These are phyloP conservation scores for Dioctria linearis DNA, from an alignment of 2,888 invertebrate genomes.

Conservation along the genomic window DNA sequence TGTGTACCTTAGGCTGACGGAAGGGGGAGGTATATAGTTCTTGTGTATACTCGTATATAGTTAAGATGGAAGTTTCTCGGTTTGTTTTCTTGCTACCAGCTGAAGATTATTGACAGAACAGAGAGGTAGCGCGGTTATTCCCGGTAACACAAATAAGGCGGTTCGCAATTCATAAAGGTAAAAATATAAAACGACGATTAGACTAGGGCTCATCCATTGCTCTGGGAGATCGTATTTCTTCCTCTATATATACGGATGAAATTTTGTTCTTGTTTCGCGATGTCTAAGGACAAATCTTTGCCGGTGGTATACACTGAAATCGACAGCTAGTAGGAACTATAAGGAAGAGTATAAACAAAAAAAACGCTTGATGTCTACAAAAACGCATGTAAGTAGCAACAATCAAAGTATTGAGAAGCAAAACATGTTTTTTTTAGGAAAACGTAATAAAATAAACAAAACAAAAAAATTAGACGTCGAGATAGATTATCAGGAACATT, in stretches of 20 bases:
- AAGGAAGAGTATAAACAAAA: too few relatives aligned
- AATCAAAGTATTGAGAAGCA: too few relatives aligned
- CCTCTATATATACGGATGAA: not conserved
- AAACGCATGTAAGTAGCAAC: too few relatives aligned
- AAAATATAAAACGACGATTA: constrained; percentile 20
- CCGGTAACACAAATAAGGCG: constrained; percentile 50
- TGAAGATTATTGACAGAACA: constrained; percentile 52
- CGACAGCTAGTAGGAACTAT: too few relatives aligned
- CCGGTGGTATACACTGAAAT: constrained; percentile 9
- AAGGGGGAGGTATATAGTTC: not conserved
- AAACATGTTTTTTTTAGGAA: too few relatives aligned
- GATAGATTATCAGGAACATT: too few relatives aligned
- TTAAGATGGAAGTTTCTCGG: constrained; percentile 14
- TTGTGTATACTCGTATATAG: not conserved
- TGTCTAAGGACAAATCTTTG: constrained; percentile 28
- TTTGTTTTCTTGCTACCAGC: constrained; percentile 17
- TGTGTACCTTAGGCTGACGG: constrained; percentile 9
- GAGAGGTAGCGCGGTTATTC: constrained; percentile 27
- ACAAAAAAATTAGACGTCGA: too few relatives aligned
- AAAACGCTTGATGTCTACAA: too few relatives aligned
- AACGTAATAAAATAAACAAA: too few relatives aligned
- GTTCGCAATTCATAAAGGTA: constrained; percentile 49
- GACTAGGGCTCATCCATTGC: not conserved
- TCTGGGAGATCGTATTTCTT: constrained; percentile 3
- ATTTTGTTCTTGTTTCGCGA: constrained; percentile 22